These are phyloP conservation scores for Drosophila anomelani DNA, from an alignment of 2,888 invertebrate genomes.

Conservation along the genomic window DNA sequence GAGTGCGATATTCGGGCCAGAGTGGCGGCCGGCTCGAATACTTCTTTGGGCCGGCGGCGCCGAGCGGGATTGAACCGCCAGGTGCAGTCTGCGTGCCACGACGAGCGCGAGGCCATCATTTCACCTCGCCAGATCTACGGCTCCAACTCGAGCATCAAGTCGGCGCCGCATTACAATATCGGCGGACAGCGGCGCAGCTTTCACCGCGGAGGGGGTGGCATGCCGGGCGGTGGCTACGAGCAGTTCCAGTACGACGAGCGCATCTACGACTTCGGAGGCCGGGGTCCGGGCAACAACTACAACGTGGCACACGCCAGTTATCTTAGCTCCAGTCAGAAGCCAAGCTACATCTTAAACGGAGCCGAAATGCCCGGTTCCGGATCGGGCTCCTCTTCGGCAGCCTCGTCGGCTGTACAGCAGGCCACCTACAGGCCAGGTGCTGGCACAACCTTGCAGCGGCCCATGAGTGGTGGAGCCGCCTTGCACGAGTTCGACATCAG, in stretches of 20 bases:
- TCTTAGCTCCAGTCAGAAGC: slow-evolving; percentile 53
- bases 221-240: slow-evolving; percentile 63
- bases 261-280: slow-evolving; percentile 83
- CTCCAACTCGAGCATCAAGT: slow-evolving; percentile 85
- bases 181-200: slow-evolving; percentile 68
- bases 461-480: slow-evolving; percentile 61
- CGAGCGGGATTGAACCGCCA: slow-evolving; percentile 82
- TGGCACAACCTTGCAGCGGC: slow-evolving; percentile 42
- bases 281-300: slow-evolving; percentile 82
- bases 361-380: slow-evolving; percentile 44
- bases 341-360: slow-evolving; percentile 69
- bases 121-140: slow-evolving; percentile 84
- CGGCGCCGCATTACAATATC: slow-evolving; percentile 85
- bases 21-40: slow-evolving; percentile 64
- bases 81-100: slow-evolving; percentile 76
- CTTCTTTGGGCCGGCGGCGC: slow-evolving; percentile 75
- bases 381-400: slow-evolving; percentile 78
- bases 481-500: slow-evolving; percentile 84
- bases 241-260: slow-evolving; percentile 81
- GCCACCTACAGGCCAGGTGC: slow-evolving; percentile 63
- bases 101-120: slow-evolving; percentile 74
- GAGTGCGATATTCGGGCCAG: slow-evolving; percentile 86
- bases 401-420: slow-evolving; percentile 69
- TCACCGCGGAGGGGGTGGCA: slow-evolving; percentile 53
- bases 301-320: slow-evolving; percentile 17